Percentiles rank a stretch among this genome's conserved stretches.
phyloP scores from a whole-genome alignment of 2,888 invertebrate species.

The Eulithis prunata region DNA sequence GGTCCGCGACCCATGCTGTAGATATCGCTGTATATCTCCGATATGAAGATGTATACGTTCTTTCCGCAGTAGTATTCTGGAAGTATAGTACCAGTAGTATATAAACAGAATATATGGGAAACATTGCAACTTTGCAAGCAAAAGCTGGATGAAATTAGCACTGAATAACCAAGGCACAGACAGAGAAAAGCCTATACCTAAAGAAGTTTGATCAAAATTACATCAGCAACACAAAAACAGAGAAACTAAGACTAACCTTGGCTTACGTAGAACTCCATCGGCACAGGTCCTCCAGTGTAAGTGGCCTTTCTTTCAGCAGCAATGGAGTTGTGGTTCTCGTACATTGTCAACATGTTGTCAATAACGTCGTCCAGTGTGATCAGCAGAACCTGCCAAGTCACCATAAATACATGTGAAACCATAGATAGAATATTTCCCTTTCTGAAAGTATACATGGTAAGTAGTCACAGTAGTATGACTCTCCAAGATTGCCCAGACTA shows the following conservation, averaged over 20 bases:
- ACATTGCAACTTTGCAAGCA: not conserved
- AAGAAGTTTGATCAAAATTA: not conserved
- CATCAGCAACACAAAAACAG: not conserved
- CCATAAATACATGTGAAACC: not conserved
- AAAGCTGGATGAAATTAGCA: not conserved
- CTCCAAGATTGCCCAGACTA: no score
- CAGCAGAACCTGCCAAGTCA: constrained; percentile 62
- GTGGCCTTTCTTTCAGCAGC: constrained; percentile 73
- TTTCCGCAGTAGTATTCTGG: constrained; percentile 78
- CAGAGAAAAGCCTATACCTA: not conserved
- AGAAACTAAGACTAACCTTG: constrained; percentile 58
- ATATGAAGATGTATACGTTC: constrained; percentile 75
- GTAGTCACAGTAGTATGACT: no score
- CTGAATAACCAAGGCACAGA: not conserved
- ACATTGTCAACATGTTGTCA: constrained; percentile 80
- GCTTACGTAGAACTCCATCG: constrained; percentile 76
- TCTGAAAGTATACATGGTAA: no score
- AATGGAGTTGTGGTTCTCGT: constrained; percentile 78
- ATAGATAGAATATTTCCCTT: no score
- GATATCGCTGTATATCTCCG: constrained; percentile 76
- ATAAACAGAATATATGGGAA: no score
- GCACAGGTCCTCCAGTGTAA: constrained; percentile 74
- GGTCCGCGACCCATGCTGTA: constrained; percentile 72
- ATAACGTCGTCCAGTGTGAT: constrained; percentile 76
- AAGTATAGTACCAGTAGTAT: not conserved